phyloP scores from a whole-genome alignment of 1,140 invertebrate species.

The Popillia japonica region DNA sequence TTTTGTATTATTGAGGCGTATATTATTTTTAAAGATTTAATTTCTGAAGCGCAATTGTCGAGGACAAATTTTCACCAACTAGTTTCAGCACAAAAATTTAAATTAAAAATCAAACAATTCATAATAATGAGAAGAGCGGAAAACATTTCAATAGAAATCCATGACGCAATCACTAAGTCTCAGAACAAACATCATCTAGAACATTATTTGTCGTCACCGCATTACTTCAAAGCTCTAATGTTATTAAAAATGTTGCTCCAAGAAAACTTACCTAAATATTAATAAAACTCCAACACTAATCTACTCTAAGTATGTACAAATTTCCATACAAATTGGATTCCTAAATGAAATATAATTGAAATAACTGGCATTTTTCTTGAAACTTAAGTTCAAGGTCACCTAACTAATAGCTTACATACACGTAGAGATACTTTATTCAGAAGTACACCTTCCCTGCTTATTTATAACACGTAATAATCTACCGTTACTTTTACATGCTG shows the following conservation, averaged over 20 bases:
- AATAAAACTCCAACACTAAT: too few relatives aligned
- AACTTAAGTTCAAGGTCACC: constrained; percentile 28
- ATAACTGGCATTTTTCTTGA: constrained; percentile 10
- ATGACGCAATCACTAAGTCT: too few relatives aligned
- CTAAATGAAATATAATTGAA: constrained; percentile 8
- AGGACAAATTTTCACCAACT: too few relatives aligned
- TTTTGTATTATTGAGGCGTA: constrained; percentile 16
- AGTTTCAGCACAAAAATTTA: too few relatives aligned
- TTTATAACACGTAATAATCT: neutral
- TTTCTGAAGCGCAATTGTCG: neutral
- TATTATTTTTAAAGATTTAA: constrained; percentile 10
- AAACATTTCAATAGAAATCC: too few relatives aligned
- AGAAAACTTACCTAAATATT: neutral
- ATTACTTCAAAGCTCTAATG: too few relatives aligned
- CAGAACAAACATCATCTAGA: too few relatives aligned
- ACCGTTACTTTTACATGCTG: constrained; percentile 3
- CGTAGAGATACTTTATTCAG: neutral
- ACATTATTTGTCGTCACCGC: too few relatives aligned
- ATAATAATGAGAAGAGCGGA: too few relatives aligned
- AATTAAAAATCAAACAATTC: too few relatives aligned
- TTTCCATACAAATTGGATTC: neutral
- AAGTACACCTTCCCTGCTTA: neutral
- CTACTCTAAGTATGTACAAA: too few relatives aligned
- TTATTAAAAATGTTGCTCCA: neutral
- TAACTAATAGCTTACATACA: constrained; percentile 15